Percentiles rank a stretch among this genome's conserved stretches.
Evolutionary conservation across 2,113 vertebrate genomes (phyloP).

Genomic region (Ahaetulla prasina): DNA sequence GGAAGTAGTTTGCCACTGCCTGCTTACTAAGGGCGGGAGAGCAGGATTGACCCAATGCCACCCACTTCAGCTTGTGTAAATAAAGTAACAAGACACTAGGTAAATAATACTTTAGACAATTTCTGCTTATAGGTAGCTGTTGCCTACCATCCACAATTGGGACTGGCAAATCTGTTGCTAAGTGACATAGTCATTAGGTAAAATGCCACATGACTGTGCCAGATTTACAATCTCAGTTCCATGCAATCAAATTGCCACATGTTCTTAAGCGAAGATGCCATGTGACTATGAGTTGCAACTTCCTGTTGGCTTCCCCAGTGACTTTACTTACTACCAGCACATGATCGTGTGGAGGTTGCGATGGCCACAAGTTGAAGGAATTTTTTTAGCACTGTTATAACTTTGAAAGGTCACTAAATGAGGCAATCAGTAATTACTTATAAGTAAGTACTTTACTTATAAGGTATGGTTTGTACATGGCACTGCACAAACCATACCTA

Average conservation of each 20-base stretch:
- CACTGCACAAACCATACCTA: not conserved
- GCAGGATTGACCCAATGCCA: not conserved
- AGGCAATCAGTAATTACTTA: not conserved
- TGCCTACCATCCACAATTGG: not conserved
- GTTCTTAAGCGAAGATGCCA: not conserved
- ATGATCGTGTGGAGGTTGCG: not conserved
- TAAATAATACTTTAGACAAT: not conserved
- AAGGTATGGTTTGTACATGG: not conserved
- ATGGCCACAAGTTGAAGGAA: not conserved
- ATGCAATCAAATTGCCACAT: not conserved
- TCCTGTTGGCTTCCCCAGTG: not conserved
- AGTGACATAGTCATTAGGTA: not conserved
- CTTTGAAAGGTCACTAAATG: not conserved
- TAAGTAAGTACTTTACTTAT: not conserved
- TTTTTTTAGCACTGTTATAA: not conserved
- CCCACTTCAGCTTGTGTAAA: not conserved
- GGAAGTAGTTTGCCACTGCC: not conserved
- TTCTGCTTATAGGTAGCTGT: not conserved
- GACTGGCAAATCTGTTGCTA: not conserved
- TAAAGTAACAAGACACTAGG: not conserved
- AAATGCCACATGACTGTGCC: not conserved
- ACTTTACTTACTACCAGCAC: not conserved
- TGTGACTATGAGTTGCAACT: not conserved
- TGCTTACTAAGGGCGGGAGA: not conserved
- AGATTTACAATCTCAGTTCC: not conserved